Base-by-base conservation (phyloP, 2,113 vertebrate species). In the Triplophysa rosa region DNA sequence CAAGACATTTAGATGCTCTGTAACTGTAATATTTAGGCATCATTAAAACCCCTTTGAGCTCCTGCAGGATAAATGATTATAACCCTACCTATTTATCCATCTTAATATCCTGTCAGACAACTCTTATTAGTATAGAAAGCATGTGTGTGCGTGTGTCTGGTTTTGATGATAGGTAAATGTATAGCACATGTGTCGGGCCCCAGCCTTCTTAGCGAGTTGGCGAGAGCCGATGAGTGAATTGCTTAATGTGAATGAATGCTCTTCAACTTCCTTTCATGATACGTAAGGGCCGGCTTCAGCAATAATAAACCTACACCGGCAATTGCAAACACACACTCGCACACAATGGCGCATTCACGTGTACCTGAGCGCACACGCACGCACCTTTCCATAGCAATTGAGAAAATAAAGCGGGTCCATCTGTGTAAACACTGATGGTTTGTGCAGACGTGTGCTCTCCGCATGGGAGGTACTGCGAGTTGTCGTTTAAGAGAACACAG, bases 181-280 rank as follows among this genome's bases (percentile, higher is more conserved):
- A 26, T 75, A 72, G 85, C 86, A 78, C 85, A 80, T 85, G 87
- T 61, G 84, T 85, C 78, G 71, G 42, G 85, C 88, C 88, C 87
- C 88, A 70, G 86, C 87, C 83, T 86, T 64, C 23, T 62, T n/a
- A 78, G 63, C 85, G 86, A 87, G 82, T 88, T 88, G 90, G 87
- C 88, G 86, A 89, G 82, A 24, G 85, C 85, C 87, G 87, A 90
- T 88, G 88, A 87, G 87, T 76, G 17, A 87, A 90, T 80, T 89
- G 88, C 86, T 88, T 89, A 84, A 76, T 65, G 87, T 87, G 83
- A 82, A 89, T 86, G 65, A 80, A 70, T 76, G 68, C 83, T 82
- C 83, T 78, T 0, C 26, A 87, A 83, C 86, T 85, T 69, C 21
- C 19, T 75, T 87, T 82, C 62, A 82, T 82, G 80, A 84, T 61